Conservation (phyloP, 2,797 vertebrate genomes). For the Momotus momota region DNA sequence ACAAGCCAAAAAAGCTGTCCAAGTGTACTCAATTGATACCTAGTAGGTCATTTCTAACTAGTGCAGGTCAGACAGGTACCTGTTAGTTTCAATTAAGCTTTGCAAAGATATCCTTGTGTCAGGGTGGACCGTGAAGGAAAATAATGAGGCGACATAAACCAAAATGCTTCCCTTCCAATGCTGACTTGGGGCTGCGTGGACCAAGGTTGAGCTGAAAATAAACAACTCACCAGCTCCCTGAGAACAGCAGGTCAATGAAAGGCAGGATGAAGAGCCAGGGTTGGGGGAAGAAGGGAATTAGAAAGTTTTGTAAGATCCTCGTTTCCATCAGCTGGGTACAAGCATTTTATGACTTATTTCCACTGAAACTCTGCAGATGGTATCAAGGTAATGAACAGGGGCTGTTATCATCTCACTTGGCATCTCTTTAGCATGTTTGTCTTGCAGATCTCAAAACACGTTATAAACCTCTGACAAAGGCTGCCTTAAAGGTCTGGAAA, state of each 20-base stretch:
- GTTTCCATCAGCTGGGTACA: background rate
- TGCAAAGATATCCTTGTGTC: background rate
- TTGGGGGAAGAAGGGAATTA: background rate
- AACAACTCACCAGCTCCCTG: background rate
- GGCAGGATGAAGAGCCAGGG: background rate
- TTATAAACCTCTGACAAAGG: background rate
- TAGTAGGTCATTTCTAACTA: background rate
- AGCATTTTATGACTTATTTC: background rate
- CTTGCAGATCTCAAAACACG: background rate
- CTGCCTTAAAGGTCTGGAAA: background rate
- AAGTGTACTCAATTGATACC: background rate
- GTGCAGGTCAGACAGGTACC: conserved; percentile 3
- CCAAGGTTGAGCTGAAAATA: conserved; percentile 10
- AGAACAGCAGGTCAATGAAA: background rate
- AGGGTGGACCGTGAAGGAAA: background rate
- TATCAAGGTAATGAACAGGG: background rate
- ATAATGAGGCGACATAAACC: conserved; percentile 25
- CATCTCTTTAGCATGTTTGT: background rate
- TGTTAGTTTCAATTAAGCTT: conserved; percentile 50
- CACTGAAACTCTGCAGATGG: background rate
- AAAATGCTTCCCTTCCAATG: background rate
- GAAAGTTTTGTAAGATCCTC: background rate
- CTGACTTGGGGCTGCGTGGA: background rate
- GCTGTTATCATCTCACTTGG: background rate
- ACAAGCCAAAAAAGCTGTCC: background rate